Evolutionary conservation across 2,888 invertebrate genomes (phyloP).

Genomic region (Anarsia innoxiella): DNA sequence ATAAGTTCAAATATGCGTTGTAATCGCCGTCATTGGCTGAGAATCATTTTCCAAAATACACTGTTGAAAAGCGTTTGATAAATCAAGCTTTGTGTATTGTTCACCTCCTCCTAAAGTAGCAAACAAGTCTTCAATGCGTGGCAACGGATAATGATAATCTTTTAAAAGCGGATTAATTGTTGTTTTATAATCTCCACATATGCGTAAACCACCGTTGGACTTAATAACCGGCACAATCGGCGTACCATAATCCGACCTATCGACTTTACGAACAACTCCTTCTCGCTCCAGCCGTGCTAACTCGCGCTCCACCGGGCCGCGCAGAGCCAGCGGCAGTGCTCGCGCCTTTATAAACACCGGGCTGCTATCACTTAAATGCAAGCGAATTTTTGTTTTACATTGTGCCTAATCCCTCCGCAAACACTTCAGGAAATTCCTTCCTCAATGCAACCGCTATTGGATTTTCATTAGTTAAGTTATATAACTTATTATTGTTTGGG

Average conservation of each 20-base stretch:
- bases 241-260: constrained; percentile 18
- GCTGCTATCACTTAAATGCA: constrained; percentile 10
- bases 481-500: background rate
- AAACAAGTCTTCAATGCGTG: no score
- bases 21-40: constrained; percentile 10
- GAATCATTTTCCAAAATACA: no score
- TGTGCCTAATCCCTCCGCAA: constrained; percentile 14
- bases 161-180: no score
- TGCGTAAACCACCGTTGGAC: constrained; percentile 3
- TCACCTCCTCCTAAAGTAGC: constrained; percentile 11
- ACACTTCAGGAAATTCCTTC: constrained; percentile 13
- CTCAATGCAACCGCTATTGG: constrained; percentile 5
- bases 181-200: no score
- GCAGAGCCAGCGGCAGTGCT: constrained; percentile 15
- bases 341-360: constrained; percentile 14
- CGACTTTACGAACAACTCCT: constrained; percentile 14
- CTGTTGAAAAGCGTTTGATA: constrained; percentile 6
- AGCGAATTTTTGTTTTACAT: constrained; percentile 13
- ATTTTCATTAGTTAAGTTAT: no score
- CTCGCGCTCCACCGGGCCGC: constrained; percentile 9
- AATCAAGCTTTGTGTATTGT: constrained; percentile 11
- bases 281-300: constrained; percentile 5
- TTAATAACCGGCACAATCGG: constrained; percentile 17
- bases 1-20: constrained; percentile 11
- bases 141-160: constrained; percentile 13